Base-by-base conservation (phyloP, 2,888 invertebrate genomes). In the Bibio marci region DNA sequence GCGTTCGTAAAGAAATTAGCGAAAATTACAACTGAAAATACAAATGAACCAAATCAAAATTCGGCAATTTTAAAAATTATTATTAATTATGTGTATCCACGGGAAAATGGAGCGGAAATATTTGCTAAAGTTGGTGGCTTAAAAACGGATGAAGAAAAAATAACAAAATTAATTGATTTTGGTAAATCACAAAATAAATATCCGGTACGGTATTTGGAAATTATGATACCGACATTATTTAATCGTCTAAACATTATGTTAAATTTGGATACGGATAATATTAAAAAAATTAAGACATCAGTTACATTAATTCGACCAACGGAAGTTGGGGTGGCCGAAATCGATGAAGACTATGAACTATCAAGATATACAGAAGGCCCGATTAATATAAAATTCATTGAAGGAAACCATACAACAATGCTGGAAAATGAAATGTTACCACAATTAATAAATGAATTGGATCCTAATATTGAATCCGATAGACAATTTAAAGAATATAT, bases 381-480 rank as follows among this genome's bases (percentile, higher is more conserved):
- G 3, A 66, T 80, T 0, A 65, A 66, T 1, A 62, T 80, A 0
- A 68, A 72, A 48, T 68, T 66, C 35, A 61, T 79, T 12, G 77
- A 80, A 49, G 83, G 82, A 11, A 76, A 78, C 52, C 83, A 85
- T 50, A 55, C 69, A 0, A 71, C 72, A 30, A 76, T 83, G 48
- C 52, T 82, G 46, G 73, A 79, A 12, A 77, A 74, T 49, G 64
- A 68, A 36, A 70, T 70, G 46, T 59, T 74, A 37, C 68, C 75
- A 1, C 67, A 75, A 47, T 65, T 75, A 26, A 73, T 80, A 34
- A 78, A 77, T 44, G 58, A 57, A 25, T 51, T 54, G 27, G 56
- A 62, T 51, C 61, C 62, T 25, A 43, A 43, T 27, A 28, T 44
- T n/a, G 41, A 43, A 35, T 38, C 43, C 11, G 26, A 38, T 33